Conservation (phyloP, 2,888 invertebrate species). For the Lymantria monacha region DNA sequence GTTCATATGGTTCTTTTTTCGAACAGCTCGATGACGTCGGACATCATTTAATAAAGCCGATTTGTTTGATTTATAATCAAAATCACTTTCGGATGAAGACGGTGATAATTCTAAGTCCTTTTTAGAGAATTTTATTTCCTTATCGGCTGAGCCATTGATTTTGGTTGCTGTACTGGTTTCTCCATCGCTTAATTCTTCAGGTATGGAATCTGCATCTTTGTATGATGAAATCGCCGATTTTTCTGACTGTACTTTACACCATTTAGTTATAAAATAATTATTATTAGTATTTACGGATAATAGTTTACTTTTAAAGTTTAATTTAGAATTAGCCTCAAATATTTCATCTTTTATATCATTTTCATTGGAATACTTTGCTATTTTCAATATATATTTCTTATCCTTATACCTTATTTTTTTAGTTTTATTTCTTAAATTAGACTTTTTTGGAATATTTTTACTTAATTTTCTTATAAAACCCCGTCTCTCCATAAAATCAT, state of each 20-base stretch:
- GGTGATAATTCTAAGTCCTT: conserved; percentile 58
- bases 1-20: conserved; percentile 57
- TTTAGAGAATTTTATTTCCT: conserved; percentile 45
- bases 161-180: conserved; percentile 37
- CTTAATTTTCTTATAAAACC: conserved; percentile 60
- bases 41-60: conserved; percentile 55
- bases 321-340: conserved; percentile 48
- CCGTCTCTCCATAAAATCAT: conserved; percentile 50
- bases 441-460: conserved; percentile 27
- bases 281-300: conserved; percentile 40
- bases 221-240: conserved; percentile 5
- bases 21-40: conserved; percentile 54
- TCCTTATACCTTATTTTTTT: conserved; percentile 20
- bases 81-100: conserved; percentile 64
- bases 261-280: conserved; percentile 41
- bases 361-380: conserved; percentile 41
- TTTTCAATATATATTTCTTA: conserved; percentile 41
- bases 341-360: conserved; percentile 40
- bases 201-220: conserved; percentile 35
- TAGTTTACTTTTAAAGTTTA: conserved; percentile 46
- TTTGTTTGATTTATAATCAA: conserved; percentile 45
- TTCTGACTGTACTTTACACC: conserved; percentile 41
- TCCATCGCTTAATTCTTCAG: conserved; percentile 43
- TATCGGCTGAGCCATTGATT: conserved; percentile 17
- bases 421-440: conserved; percentile 32